Evolutionary conservation across 2,113 vertebrate genomes (phyloP), one percentile per base, ranked within the genome.

Genomic region (Fregetta grallaria): DNA sequence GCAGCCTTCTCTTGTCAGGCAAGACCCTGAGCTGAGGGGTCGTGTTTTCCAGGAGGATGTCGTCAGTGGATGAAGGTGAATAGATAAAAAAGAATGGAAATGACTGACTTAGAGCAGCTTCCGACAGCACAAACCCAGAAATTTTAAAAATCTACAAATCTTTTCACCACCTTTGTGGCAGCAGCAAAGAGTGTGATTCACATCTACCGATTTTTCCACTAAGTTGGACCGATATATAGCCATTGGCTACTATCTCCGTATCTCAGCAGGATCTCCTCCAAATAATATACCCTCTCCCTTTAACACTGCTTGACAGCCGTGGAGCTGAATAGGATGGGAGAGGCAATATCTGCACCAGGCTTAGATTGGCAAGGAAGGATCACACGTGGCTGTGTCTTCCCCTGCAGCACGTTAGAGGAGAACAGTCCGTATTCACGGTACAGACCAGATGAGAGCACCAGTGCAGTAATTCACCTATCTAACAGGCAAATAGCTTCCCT

Each of bases 321-420:
- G 5, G 65, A 45, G 47, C 29, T 29, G 53, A 50, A 86, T 3
- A 50, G 53, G 47, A 30, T 14, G 18, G 38, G 25, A 52, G 30
- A 52, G 11, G 47, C 44, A 68, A 9, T 25, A 34, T 13, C 42
- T 86, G 59, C 15, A n/a, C 29, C 13, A 45, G 44, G 13, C 29
- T 83, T 34, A 73, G 38, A 25, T 0, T 68, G 34, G 30, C 44
- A 26, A 62, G 34, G 53, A 77, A 78, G 34, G 34, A 62, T 52
- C 72, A 47, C 29, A 62, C 3, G 1, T 9, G 16, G 49, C 32
- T 34, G 11, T 13, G 45, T 29, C 53, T 85, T 40, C 18, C 13
- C 22, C 29, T 23, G 62, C 10, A 30, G 49, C 15, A 38, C 0
- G 0, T 23, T 25, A 36, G 14, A 74, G 30, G 3, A 63, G 20